Conservation (phyloP, 2,113 vertebrate genomes). For the Albula goreensis region DNA sequence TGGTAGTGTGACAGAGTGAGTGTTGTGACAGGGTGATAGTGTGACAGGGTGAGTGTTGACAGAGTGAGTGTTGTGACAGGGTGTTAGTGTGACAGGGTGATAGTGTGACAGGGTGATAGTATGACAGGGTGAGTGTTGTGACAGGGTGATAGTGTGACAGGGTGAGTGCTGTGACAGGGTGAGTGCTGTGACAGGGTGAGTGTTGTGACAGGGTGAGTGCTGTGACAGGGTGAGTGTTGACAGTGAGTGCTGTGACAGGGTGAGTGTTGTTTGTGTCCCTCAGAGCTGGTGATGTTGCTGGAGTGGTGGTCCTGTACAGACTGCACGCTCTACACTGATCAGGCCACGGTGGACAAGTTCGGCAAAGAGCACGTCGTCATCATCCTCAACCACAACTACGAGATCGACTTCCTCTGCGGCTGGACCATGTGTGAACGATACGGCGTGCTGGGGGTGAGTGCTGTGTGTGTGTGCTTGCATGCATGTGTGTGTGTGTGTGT, state of each 20-base stretch:
- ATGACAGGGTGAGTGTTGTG: no score
- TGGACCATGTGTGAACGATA: conserved; percentile 98
- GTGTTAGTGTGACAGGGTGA: no score
- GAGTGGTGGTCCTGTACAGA: conserved; percentile 98
- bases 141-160: no score
- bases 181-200: no score
- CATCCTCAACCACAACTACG: conserved; percentile 98
- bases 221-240: no score
- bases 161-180: no score
- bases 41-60: not conserved
- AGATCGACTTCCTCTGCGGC: conserved; percentile 96
- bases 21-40: not conserved
- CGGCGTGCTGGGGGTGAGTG: conserved; percentile 88
- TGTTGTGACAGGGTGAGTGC: no score
- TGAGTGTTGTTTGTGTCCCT: not conserved
- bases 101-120: no score
- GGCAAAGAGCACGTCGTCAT: conserved; percentile 93
- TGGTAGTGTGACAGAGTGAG: not conserved
- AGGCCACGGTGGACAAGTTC: conserved; percentile 81
- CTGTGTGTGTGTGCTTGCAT: not conserved
- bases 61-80: no score
- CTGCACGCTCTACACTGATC: conserved; percentile 90
- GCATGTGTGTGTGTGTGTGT: not conserved
- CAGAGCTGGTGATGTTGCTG: conserved; percentile 96
- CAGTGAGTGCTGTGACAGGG: no score